These are phyloP conservation scores for Sialis fuliginosa DNA, from an alignment of 2,888 invertebrate genomes.

Conservation along the genomic window DNA sequence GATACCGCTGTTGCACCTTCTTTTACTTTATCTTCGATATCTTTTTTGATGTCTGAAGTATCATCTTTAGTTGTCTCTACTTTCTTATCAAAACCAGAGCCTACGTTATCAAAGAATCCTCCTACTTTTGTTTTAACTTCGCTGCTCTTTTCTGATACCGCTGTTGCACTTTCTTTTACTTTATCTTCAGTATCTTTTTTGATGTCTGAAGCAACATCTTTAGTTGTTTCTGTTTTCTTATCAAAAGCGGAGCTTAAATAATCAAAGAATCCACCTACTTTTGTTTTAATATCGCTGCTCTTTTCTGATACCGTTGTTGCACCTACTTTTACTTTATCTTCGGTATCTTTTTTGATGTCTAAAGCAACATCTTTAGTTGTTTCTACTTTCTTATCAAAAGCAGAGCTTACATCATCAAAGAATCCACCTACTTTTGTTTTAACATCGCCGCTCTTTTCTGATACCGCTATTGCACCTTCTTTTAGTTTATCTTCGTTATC, in stretches of 20 bases:
- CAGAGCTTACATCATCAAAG: not conserved
- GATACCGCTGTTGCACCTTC: too few relatives aligned
- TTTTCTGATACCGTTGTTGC: too few relatives aligned
- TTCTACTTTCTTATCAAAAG: too few relatives aligned
- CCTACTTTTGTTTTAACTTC: too few relatives aligned
- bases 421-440: conserved; percentile 7
- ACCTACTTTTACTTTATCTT: too few relatives aligned
- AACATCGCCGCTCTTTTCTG: conserved; percentile 8
- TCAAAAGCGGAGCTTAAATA: too few relatives aligned
- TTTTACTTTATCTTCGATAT: not conserved
- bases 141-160: not conserved
- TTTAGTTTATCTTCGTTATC: conserved; percentile 5
- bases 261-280: too few relatives aligned
- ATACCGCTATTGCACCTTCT: conserved; percentile 6
- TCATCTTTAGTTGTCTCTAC: conserved; percentile 1
- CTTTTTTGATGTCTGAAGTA: conserved; percentile 1
- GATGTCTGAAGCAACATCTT: conserved; percentile 1
- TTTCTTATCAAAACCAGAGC: conserved; percentile 1
- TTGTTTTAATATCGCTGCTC: too few relatives aligned
- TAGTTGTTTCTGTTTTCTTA: not conserved
- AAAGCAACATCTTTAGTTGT: too few relatives aligned
- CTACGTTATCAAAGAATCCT: not conserved
- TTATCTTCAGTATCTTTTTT: not conserved
- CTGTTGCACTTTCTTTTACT: not conserved
- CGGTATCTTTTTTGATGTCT: too few relatives aligned